These are phyloP conservation scores for Brachyrhaphis roseni DNA, from an alignment of 2,797 vertebrate species.

Conservation along the genomic window DNA sequence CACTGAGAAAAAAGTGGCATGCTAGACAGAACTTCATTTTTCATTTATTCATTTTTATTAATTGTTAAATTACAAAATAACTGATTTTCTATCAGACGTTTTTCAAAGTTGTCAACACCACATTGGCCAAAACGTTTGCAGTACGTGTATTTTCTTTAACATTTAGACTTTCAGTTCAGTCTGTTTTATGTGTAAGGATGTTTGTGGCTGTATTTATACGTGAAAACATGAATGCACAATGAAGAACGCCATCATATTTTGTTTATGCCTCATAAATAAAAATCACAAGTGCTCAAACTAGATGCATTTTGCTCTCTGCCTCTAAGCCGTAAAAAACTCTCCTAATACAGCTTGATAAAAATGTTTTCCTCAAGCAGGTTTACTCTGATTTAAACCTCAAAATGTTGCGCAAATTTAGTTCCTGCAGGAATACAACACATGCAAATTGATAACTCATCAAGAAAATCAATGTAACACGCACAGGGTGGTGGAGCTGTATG, in stretches of 20 bases:
- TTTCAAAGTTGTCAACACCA: slow-evolving; percentile 15
- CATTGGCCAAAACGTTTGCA: not conserved
- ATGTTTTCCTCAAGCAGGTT: slow-evolving; percentile 37
- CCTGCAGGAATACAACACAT: slow-evolving; percentile 46
- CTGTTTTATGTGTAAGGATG: not conserved
- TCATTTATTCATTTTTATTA: not conserved
- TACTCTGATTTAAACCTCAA: slow-evolving; percentile 47
- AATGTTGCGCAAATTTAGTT: slow-evolving; percentile 36
- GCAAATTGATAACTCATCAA: slow-evolving; percentile 69
- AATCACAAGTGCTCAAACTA: slow-evolving; percentile 4
- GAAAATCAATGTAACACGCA: slow-evolving; percentile 69
- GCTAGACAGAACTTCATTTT: not conserved
- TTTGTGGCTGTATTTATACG: not conserved
- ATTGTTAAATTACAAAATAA: not conserved
- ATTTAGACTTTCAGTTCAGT: not conserved
- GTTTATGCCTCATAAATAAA: slow-evolving; percentile 32
- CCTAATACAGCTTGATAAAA: slow-evolving; percentile 32
- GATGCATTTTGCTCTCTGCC: slow-evolving; percentile 8
- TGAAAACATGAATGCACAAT: slow-evolving; percentile 1
- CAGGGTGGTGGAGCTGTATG: slow-evolving; percentile 62
- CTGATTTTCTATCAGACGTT: not conserved
- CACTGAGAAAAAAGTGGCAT: not conserved
- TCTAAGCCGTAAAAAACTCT: not conserved
- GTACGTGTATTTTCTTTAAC: not conserved
- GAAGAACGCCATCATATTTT: slow-evolving; percentile 30